Percentiles rank a stretch among this genome's conserved stretches.
These are phyloP conservation scores for Colletes collaris DNA, from an alignment of 2,888 invertebrate genomes.

Conservation along the genomic window DNA sequence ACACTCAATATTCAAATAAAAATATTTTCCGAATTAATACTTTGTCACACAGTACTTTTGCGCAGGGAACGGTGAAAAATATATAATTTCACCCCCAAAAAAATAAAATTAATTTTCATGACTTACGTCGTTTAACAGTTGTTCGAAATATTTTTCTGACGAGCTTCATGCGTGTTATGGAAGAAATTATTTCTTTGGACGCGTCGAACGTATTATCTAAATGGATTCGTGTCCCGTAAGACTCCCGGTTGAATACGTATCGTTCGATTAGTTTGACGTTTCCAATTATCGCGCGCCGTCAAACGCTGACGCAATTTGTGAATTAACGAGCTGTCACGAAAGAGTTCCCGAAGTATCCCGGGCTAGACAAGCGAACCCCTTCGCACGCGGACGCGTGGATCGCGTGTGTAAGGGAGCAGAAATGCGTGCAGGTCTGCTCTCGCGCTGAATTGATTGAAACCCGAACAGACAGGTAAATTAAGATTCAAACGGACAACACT, in stretches of 20 bases:
- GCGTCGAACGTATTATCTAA: neutral
- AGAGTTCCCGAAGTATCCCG: conserved; percentile 54
- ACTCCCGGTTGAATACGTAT: conserved; percentile 35
- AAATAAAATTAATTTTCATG: too few relatives aligned
- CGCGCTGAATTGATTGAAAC: conserved; percentile 61
- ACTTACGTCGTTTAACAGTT: too few relatives aligned
- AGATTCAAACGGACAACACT: conserved; percentile 58
- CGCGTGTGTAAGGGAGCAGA: conserved; percentile 45
- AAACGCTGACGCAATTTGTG: conserved; percentile 47
- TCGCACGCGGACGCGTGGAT: conserved; percentile 29
- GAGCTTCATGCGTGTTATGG: too few relatives aligned
- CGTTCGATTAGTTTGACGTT: conserved; percentile 63
- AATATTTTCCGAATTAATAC: too few relatives aligned
- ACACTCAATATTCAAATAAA: too few relatives aligned
- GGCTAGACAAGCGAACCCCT: conserved; percentile 36
- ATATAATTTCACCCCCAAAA: too few relatives aligned
- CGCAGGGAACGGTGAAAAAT: too few relatives aligned
- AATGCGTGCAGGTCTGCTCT: conserved; percentile 39
- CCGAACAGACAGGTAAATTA: conserved; percentile 66
- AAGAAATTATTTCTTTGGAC: too few relatives aligned
- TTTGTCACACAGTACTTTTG: too few relatives aligned
- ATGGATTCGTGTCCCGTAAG: conserved; percentile 23
- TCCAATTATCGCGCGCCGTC: conserved; percentile 62
- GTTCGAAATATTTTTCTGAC: too few relatives aligned
- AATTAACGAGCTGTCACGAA: conserved; percentile 69